phyloP scores from a whole-genome alignment of 1,140 invertebrate genomes.

The Drosophila parvula region DNA sequence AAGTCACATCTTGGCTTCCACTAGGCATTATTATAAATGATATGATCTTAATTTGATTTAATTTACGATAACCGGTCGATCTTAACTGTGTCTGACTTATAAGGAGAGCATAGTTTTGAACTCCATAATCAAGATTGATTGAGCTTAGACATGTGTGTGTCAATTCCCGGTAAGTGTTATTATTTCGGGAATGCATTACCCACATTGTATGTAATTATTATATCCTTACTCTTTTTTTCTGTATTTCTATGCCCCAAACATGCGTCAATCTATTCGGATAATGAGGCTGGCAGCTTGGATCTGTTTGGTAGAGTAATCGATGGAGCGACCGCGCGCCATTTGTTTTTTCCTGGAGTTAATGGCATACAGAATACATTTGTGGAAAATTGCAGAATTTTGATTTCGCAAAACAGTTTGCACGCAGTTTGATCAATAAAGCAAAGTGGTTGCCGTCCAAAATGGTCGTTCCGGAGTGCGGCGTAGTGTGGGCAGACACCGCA shows the following conservation, averaged over 20 bases:
- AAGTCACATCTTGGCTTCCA: too few relatives aligned
- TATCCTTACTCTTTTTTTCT: not conserved
- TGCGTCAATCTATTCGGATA: not conserved
- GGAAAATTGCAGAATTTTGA: conserved; percentile 70
- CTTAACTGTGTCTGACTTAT: too few relatives aligned
- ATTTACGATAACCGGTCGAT: too few relatives aligned
- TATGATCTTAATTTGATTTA: too few relatives aligned
- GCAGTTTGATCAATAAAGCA: conserved; percentile 75
- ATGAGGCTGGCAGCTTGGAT: not conserved
- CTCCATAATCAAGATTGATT: too few relatives aligned
- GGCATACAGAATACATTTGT: conserved; percentile 43
- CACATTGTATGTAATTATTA: too few relatives aligned
- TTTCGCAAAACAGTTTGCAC: conserved; percentile 59
- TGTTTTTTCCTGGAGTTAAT: conserved; percentile 52
- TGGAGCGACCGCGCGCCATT: conserved; percentile 32
- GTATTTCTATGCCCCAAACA: not conserved
- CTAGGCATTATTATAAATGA: too few relatives aligned
- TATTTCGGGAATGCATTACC: too few relatives aligned
- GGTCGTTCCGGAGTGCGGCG: not conserved
- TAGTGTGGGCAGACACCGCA: conserved; percentile 47
- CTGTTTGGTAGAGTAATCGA: not conserved
- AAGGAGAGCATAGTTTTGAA: too few relatives aligned
- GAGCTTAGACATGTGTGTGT: too few relatives aligned
- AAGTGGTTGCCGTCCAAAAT: conserved; percentile 59
- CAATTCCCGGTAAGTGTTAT: too few relatives aligned